Base-by-base conservation (phyloP, 1,140 invertebrate genomes). In the Hypothenemus hampei region DNA sequence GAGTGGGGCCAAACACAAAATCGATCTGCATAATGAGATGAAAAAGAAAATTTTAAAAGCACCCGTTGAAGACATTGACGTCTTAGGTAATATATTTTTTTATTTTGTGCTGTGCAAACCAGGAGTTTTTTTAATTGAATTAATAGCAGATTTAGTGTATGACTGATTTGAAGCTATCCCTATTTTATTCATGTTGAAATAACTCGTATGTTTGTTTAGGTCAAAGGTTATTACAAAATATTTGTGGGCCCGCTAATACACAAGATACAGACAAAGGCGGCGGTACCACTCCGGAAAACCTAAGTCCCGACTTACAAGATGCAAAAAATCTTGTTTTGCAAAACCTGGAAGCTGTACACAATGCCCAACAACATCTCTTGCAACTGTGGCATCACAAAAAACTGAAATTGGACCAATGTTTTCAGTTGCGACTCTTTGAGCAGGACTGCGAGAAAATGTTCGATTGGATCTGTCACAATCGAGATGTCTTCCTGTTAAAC, bases 391-490 rank as follows among this genome's bases (percentile, higher is more conserved):
- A 93, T 64, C 87, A 90, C 60, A 93, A 94, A 68, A 93, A 93
- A 70, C 78, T 87, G 48, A 91, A 93, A 70, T 77, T 98, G 46
- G 93, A 97, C 70, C 93, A 97, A 69, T 96, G 93, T 69, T 89
- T 96, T 69, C 94, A 98, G 67, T 78, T 97, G 54, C 79, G 93
- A 40, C 78, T 97, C 11, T 98, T 97, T 71, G 95, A 98, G 75
- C 91, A 95, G 72, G 94, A 98, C 73, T 96, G 92, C 62, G 92
- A 97, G 71, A 96, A 97, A 85, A 97, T 97, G 92, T 90, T 97
- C 71, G 93, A 97, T 69, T 97, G 94, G 94, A 94, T 97, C 31
- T 86, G 89, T 58, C 92, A 94, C 69, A 95, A 96, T 70, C 81
- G 92, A 37, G 93, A 97, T 67, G 84, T 89, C 39, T 97, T 98